phyloP scores from a whole-genome alignment of 1,140 invertebrate species.

The Drosophila fuyamai region DNA sequence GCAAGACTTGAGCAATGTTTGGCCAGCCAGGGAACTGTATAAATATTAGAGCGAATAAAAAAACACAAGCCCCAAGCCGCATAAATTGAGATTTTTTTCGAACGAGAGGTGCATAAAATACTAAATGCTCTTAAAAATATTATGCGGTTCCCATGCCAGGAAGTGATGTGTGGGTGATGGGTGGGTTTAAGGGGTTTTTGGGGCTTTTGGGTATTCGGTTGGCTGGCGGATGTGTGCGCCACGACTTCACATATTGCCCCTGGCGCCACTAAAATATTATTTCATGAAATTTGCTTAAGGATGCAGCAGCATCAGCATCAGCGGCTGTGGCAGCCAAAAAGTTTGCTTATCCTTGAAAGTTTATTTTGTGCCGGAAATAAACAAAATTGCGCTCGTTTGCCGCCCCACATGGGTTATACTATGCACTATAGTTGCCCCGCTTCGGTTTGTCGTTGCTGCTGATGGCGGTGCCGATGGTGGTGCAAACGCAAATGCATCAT shows the following conservation, averaged over 20 bases:
- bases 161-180: conserved; percentile 21
- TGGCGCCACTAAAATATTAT: conserved; percentile 82
- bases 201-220: neutral
- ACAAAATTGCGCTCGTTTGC: conserved; percentile 75
- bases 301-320: conserved; percentile 59
- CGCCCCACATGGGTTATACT: conserved; percentile 23
- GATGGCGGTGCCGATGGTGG: conserved; percentile 25
- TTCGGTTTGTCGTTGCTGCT: conserved; percentile 1
- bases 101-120: conserved; percentile 68
- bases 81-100: conserved; percentile 62
- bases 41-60: conserved; percentile 23
- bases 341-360: conserved; percentile 83
- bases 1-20: conserved; percentile 65
- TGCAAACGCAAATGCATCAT: conserved; percentile 45
- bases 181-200: conserved; percentile 6
- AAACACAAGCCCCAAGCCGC: conserved; percentile 37
- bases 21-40: conserved; percentile 22
- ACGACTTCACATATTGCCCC: conserved; percentile 75
- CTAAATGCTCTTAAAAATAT: conserved; percentile 72
- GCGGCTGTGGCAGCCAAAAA: conserved; percentile 63
- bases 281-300: conserved; percentile 82
- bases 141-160: conserved; percentile 37
- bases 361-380: conserved; percentile 83
- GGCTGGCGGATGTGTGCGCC: conserved; percentile 54
- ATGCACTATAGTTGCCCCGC: conserved; percentile 1